phyloP scores from a whole-genome alignment of 2,888 invertebrate species.

The Tinea pellionella region DNA sequence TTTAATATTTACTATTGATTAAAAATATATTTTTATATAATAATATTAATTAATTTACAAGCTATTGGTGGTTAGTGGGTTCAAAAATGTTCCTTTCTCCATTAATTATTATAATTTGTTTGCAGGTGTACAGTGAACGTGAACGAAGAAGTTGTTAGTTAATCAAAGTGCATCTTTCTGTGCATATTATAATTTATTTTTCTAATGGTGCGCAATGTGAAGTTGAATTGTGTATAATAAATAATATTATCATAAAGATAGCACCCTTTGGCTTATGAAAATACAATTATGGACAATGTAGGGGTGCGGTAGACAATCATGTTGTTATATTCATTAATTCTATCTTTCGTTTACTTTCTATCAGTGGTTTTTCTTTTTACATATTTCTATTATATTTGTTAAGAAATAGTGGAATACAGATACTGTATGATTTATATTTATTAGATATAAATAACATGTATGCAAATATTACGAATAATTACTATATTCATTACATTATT shows the following conservation, averaged over 20 bases:
- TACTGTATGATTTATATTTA: not conserved
- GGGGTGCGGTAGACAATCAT: slow-evolving; percentile 64
- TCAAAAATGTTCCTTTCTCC: too few species aligned
- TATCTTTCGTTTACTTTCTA: not conserved
- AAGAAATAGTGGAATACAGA: not conserved
- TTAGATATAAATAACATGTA: not conserved
- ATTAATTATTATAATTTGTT: slow-evolving; percentile 17
- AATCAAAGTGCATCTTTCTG: slow-evolving; percentile 52
- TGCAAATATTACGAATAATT: not conserved
- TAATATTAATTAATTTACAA: too few species aligned
- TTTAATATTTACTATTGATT: too few species aligned
- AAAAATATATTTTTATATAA: too few species aligned
- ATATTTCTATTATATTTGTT: not conserved
- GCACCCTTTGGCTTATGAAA: slow-evolving; percentile 39
- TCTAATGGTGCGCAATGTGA: slow-evolving; percentile 69
- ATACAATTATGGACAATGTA: slow-evolving; percentile 44
- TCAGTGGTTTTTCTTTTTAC: not conserved
- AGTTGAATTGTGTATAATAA: slow-evolving; percentile 39
- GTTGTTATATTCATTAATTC: slow-evolving; percentile 31
- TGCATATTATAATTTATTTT: slow-evolving; percentile 56
- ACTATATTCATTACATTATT: not conserved
- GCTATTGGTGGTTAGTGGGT: too few species aligned
- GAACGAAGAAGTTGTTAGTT: slow-evolving; percentile 51
- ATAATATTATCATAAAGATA: slow-evolving; percentile 23
- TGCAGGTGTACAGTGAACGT: slow-evolving; percentile 65